Evolutionary conservation across 2,113 vertebrate species (phyloP), one percentile per base, ranked within the genome.

Genomic region (Bettongia penicillata): DNA sequence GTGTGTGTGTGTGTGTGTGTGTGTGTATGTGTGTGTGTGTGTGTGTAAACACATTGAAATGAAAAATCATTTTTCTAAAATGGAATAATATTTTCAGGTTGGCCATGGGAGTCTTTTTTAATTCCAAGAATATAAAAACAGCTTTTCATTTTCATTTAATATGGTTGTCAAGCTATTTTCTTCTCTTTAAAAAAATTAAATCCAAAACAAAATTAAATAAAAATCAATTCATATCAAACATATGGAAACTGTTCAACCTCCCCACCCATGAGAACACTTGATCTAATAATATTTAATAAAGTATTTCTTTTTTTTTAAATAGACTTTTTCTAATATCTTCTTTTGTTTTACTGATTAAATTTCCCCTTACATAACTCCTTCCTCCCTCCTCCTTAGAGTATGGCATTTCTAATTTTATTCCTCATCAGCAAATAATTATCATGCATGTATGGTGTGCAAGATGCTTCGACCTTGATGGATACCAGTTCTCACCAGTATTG

Each of bases 181-280:
- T 94, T 90, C 50, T 91, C 77, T 91, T 94, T 61, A 68, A 91
- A 92, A 92, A 68, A 91, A n/a, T 51, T 95, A 50, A 95, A 53
- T 23, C 51, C 51, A 89, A 95, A n/a, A 91, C 26, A 93, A 93
- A 48, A 49, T 55, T 93, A 92, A 91, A 52, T 50, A 10, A 52
- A 25, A 51, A 53, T 3, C 25, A 68, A 51, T 48, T 52, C 2
- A 9, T 51, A 19, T 57, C 49, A 47, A n/a, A 37, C 90, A 53
- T 92, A 94, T 51, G 31, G 94, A n/a, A 22, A 25, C 2, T 12
- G 77, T 90, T 49, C 51, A 48, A 48, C 48, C 2, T 52, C 52
- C 52, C 16, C 31, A 3, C 31, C 12, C 28, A 4, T 55, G 50
- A 53, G 16, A 94, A 84, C 19, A 51, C 61, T 61, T 89, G 49